Evolutionary conservation across 2,888 invertebrate species (phyloP), one percentile per base, ranked within the genome.

Genomic region (Busseola fusca): DNA sequence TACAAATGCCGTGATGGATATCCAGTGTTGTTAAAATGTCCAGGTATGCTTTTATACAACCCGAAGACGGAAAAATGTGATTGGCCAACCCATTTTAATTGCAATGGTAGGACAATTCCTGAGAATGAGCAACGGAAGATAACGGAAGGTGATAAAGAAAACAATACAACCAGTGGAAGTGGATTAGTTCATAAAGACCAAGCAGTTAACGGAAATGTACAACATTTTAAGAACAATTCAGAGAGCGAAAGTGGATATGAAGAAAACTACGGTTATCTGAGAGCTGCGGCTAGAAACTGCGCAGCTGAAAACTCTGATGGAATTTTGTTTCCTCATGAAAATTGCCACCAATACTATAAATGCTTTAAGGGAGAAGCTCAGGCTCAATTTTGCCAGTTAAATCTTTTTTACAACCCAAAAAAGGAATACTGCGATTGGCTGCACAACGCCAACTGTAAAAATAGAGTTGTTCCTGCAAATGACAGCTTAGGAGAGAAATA

Each of bases 1-100:
- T 91, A 91, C 69, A 85, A 84, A 60, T 92, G 92, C 48, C 42
- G 42, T 18, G 25, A 82, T 40, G 87, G 90, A 9, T 21, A 57
- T 14, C 88, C 90, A 5, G 81, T 90, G 0, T 62, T 85, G 0
- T 5, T 84, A 9, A 63, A 4, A 9, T 92, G 92, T 54, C 83
- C 86, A 3, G 69, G 60, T 7, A 72, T 67, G 27, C 84, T 91
- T 14, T 66, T 88, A 12, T 92, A 84, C 74, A 89, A 91, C 69
- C 86, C 88, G 0, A 37, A 67, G 0, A 82, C 48, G 0, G 77
- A 88, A 60, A 71, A 72, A 40, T 92, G 92, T 69, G 91, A 91
- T 63, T 91, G 89, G 89, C 86, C 90, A 0, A 50, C 80, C 1
- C 84, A 87, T 59, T 91, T 92, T 3, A 73, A 86, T 0, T 93